Conservation (phyloP, 1,140 invertebrate genomes). For the Calosoma granatense region DNA sequence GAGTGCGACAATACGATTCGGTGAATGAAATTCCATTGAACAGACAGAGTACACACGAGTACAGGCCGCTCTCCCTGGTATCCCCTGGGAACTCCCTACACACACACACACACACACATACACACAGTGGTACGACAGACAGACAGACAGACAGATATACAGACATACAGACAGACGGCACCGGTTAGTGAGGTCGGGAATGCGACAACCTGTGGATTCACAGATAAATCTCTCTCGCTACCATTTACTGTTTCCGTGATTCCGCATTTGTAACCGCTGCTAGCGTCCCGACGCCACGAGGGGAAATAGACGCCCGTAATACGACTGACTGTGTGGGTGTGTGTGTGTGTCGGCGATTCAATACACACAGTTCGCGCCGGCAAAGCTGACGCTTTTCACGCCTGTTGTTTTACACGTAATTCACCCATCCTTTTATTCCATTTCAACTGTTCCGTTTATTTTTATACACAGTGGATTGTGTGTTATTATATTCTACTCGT, state of each 20-base stretch:
- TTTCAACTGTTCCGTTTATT: no score
- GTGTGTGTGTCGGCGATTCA: no score
- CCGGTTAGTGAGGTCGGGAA: not conserved
- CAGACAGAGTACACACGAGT: slow-evolving; percentile 19
- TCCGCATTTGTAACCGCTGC: slow-evolving; percentile 21
- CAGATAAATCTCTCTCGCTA: slow-evolving; percentile 26
- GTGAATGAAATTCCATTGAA: slow-evolving; percentile 22
- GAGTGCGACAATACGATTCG: not conserved
- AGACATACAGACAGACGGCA: not conserved
- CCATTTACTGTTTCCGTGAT: slow-evolving; percentile 21
- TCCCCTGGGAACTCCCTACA: slow-evolving; percentile 6
- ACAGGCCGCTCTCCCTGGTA: not conserved
- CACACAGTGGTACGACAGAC: not conserved
- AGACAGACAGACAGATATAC: slow-evolving; percentile 10
- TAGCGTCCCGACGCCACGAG: not conserved
- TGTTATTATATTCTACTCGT: no score
- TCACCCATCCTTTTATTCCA: no score
- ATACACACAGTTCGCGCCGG: no score
- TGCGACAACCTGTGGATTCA: slow-evolving; percentile 28
- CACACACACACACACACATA: no score
- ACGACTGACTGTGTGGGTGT: no score
- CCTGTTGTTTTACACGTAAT: no score
- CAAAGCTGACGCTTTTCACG: no score
- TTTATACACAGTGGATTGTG: no score
- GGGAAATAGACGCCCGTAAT: no score